A percentile compares a stretch with the other conserved stretches of the same genome.
phyloP scores from a whole-genome alignment of 2,797 vertebrate species.

The Pristis pectinata region DNA sequence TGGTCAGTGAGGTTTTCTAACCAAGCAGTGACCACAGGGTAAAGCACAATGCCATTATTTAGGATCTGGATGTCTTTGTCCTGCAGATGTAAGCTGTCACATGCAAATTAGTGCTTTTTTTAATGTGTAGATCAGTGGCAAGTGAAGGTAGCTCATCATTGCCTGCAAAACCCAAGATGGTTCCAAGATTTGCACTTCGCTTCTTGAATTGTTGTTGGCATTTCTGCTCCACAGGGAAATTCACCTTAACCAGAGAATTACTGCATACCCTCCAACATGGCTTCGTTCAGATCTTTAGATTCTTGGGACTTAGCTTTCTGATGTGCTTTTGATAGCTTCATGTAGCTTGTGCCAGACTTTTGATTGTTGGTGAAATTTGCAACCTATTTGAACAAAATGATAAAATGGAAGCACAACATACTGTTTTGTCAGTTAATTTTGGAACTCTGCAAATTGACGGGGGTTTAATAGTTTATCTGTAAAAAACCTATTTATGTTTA shows the following conservation, averaged over 20 bases:
- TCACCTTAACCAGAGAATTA: neutral
- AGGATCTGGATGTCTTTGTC: too few species aligned
- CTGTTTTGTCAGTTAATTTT: neutral
- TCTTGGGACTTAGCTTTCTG: neutral
- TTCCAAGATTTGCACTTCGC: too few species aligned
- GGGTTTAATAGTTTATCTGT: neutral
- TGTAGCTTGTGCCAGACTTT: neutral
- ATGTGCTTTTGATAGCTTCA: neutral
- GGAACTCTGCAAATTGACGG: neutral
- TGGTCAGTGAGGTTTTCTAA: too few species aligned
- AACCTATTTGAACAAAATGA: too few species aligned
- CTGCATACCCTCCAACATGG: neutral
- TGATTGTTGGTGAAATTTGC: neutral
- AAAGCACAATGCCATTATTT: too few species aligned
- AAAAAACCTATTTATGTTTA: neutral
- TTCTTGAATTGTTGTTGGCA: neutral
- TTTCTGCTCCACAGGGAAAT: neutral
- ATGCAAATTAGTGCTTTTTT: too few species aligned
- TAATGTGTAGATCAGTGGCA: too few species aligned
- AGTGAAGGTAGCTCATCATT: too few species aligned
- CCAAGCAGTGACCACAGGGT: too few species aligned
- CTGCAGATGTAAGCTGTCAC: too few species aligned
- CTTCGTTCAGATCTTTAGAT: neutral
- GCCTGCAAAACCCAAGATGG: too few species aligned
- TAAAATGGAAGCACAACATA: too few species aligned